A percentile compares a stretch with the other conserved stretches of the same genome.
Evolutionary conservation across 2,888 invertebrate genomes (phyloP).

Genomic region (Stenoptilia bipunctidactyla): DNA sequence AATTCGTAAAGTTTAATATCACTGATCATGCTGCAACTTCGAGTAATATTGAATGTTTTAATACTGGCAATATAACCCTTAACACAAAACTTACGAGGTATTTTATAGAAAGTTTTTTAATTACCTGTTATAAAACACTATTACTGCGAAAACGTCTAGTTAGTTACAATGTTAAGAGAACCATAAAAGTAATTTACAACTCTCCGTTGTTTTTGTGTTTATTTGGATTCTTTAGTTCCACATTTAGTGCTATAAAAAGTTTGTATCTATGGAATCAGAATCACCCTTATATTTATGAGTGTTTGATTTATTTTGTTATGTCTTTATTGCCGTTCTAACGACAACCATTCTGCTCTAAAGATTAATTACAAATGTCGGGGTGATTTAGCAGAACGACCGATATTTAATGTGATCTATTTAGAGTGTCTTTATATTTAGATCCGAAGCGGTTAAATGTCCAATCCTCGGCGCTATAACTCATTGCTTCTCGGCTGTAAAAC

Average conservation of each 20-base stretch:
- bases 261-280: conserved; percentile 52
- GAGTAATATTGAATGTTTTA: no score
- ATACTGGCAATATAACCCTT: not conserved
- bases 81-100: not conserved
- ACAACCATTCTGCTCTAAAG: conserved; percentile 64
- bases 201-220: conserved; percentile 46
- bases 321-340: conserved; percentile 66
- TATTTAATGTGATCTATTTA: conserved; percentile 65
- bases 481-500: conserved; percentile 23
- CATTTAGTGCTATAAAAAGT: conserved; percentile 49
- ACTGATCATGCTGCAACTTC: no score
- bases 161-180: conserved; percentile 28
- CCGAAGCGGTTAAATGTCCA: conserved; percentile 45
- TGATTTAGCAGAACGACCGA: conserved; percentile 68
- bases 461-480: conserved; percentile 39
- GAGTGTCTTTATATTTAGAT: conserved; percentile 61
- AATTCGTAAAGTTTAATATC: no score
- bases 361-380: conserved; percentile 65
- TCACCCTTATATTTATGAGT: conserved; percentile 61
- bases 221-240: conserved; percentile 49
- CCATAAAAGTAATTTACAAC: conserved; percentile 49
- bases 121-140: conserved; percentile 8
- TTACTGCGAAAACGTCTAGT: conserved; percentile 19
- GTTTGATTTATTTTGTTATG: conserved; percentile 70
- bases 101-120: not conserved